These are phyloP conservation scores for Pogona vitticeps DNA, from an alignment of 2,113 vertebrate genomes.

Conservation along the genomic window DNA sequence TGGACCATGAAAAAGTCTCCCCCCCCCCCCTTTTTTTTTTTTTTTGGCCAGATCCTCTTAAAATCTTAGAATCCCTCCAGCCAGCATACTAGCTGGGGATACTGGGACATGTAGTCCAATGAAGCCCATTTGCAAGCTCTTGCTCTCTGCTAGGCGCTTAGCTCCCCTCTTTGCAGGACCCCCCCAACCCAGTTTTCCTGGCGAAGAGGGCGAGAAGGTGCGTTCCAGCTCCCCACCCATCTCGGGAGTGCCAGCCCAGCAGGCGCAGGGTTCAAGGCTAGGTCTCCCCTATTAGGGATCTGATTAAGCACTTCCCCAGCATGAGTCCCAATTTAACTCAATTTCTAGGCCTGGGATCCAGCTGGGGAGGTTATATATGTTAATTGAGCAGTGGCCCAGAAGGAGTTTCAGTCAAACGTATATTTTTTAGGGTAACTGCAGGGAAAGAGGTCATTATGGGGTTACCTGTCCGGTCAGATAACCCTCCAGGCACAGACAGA, in stretches of 20 bases:
- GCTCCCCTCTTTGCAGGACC: too few species aligned
- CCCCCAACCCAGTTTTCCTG: too few species aligned
- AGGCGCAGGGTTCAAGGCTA: constrained; percentile 46
- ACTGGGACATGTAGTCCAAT: too few species aligned
- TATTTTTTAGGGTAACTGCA: constrained; percentile 52
- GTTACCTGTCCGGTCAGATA: constrained; percentile 63
- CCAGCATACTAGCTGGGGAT: too few species aligned
- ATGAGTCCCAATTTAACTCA: constrained; percentile 58
- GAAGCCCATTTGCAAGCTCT: too few species aligned
- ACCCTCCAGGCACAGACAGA: not conserved
- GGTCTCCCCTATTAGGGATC: constrained; percentile 48
- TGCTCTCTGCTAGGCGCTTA: too few species aligned
- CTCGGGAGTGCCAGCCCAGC: not conserved
- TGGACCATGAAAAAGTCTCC: too few species aligned
- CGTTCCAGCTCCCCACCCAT: constrained; percentile 13
- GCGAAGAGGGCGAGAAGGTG: not conserved
- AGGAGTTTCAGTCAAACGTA: constrained; percentile 34
- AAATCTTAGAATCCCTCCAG: too few species aligned
- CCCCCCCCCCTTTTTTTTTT: too few species aligned
- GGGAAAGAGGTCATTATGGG: constrained; percentile 69
- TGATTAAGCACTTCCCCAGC: constrained; percentile 64
- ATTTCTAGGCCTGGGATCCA: constrained; percentile 31
- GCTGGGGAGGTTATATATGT: constrained; percentile 32
- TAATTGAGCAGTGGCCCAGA: constrained; percentile 63
- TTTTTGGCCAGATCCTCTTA: too few species aligned